Conservation (phyloP, 2,113 vertebrate genomes). For the Phrynocephalus versicolor region DNA sequence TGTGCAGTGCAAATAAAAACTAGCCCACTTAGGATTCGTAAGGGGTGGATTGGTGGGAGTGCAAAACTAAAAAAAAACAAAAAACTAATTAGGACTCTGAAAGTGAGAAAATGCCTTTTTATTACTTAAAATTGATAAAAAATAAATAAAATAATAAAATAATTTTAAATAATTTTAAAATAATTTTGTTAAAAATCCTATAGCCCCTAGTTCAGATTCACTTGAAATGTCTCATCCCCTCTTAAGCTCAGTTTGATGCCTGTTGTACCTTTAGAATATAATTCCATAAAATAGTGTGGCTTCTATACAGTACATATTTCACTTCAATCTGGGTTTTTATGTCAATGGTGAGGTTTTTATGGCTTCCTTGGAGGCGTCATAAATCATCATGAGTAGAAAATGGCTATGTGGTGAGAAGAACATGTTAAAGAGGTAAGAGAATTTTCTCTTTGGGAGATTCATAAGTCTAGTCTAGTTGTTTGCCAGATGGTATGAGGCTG, state of each 20-base stretch:
- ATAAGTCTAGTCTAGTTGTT: neutral
- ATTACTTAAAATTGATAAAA: constrained; percentile 39
- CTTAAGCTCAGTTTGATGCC: neutral
- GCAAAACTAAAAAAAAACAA: constrained; percentile 21
- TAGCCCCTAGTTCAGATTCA: constrained; percentile 16
- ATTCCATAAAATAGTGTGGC: neutral
- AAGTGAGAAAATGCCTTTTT: too few species aligned
- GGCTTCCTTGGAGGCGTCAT: neutral
- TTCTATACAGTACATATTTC: constrained; percentile 14
- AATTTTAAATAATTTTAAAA: constrained; percentile 19
- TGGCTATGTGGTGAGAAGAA: neutral
- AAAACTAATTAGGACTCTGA: neutral
- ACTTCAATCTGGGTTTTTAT: constrained; percentile 12
- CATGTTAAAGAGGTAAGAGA: constrained; percentile 5
- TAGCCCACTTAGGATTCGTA: constrained; percentile 11
- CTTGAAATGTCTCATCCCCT: constrained; percentile 35
- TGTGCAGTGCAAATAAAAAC: constrained; percentile 33
- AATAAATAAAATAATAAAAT: too few species aligned
- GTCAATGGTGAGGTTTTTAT: constrained; percentile 16
- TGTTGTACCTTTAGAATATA: neutral
- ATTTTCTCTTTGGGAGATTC: neutral
- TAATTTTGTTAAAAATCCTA: constrained; percentile 41
- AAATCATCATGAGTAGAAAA: constrained; percentile 25
- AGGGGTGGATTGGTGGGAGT: constrained; percentile 31
- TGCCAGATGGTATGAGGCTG: neutral